These are phyloP conservation scores for Luperina testacea DNA, from an alignment of 2,888 invertebrate genomes.

Conservation along the genomic window DNA sequence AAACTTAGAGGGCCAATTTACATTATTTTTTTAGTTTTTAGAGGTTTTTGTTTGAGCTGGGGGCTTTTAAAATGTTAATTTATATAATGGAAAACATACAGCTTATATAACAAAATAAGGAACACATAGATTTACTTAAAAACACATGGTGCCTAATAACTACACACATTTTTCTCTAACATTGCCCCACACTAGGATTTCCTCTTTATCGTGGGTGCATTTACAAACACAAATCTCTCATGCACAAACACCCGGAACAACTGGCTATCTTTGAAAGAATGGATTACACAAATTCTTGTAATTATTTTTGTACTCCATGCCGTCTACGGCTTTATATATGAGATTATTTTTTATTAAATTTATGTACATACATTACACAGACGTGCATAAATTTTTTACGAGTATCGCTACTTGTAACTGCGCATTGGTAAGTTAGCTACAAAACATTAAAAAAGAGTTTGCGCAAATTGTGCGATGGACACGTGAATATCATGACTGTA, in stretches of 20 bases:
- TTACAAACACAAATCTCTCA: no score
- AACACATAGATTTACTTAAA: no score
- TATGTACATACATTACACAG: neutral
- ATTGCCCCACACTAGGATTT: no score
- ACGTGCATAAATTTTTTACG: conserved; percentile 22
- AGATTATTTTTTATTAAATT: neutral
- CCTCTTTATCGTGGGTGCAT: no score
- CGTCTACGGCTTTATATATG: neutral
- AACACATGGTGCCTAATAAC: no score
- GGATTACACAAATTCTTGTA: neutral
- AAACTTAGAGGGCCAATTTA: no score
- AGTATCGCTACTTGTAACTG: conserved; percentile 9
- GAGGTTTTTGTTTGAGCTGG: no score
- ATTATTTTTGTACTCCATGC: neutral
- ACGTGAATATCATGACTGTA: conserved; percentile 21
- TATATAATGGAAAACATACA: no score
- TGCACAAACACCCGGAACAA: neutral
- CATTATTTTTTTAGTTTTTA: no score
- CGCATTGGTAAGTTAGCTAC: neutral
- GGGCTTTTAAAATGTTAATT: no score
- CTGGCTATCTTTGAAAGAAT: neutral
- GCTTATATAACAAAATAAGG: no score
- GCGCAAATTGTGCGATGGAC: neutral
- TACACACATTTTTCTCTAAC: no score
- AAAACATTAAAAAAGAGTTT: neutral